Base-by-base conservation (phyloP, 2,797 vertebrate genomes). In the Pygocentrus nattereri region DNA sequence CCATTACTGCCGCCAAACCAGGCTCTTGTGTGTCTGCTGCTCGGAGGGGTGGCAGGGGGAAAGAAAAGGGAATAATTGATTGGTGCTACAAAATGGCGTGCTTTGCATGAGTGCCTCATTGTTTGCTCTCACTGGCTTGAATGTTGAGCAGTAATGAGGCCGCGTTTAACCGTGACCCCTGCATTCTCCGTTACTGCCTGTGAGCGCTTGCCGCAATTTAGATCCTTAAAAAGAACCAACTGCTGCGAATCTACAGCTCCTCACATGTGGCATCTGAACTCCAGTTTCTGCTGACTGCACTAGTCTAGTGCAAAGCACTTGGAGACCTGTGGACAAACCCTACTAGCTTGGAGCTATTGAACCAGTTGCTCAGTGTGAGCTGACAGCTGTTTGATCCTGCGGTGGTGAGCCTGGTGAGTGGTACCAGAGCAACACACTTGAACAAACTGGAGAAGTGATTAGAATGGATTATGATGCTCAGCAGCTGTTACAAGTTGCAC, bases 11-110 rank as follows among this genome's bases (percentile, higher is more conserved):
- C 80, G 47, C 68, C 61, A 73, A 69, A 67, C 70, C 52, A 2
- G 47, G 68, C 74, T 80, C 30, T 31, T 65, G 54, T 79, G 71
- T 12, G 27, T 56, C 76, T 69, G 38, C 49, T 15, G 18, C 76
- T 79, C 64, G 23, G 62, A 50, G 68, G 68, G 74, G 61, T 71
- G 72, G 38, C 68, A 64, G 16, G 34, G 21, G 25, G 3, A 47
- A 67, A 77, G 69, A 83, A 88, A 81, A 76, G 69, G 68, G 38
- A 84, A 83, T 84, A 84, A 87, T 86, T 85, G 84, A 84, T 88
- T 50, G 61, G 70, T 21, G n/a, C 77, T 59, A 80, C 65, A 80
- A 86, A 84, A 84, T 52, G 68, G 72, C 16, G 50, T 31, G 67
- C 77, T 85, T 80, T 81, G 70, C 72, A 41, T 82, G 79, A 82